phyloP scores from a whole-genome alignment of 2,888 invertebrate species.

The Apomyelois bistriatella region DNA sequence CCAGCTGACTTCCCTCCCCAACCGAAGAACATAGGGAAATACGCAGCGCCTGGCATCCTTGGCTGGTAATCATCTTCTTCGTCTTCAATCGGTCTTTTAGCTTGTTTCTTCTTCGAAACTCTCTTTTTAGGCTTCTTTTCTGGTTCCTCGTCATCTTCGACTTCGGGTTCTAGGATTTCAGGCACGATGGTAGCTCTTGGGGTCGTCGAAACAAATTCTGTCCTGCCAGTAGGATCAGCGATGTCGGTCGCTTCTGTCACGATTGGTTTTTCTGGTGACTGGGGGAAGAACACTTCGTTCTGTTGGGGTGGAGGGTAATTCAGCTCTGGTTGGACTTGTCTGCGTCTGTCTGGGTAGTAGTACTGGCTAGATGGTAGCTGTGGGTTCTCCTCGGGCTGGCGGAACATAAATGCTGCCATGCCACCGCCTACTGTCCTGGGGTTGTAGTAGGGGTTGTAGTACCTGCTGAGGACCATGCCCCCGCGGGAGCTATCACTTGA shows the following conservation, averaged over 20 bases:
- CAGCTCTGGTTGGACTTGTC: conserved; percentile 55
- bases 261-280: conserved; percentile 44
- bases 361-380: conserved; percentile 53
- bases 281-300: conserved; percentile 63
- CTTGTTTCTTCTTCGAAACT: conserved; percentile 62
- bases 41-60: conserved; percentile 76
- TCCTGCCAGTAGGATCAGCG: conserved; percentile 54
- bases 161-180: conserved; percentile 58
- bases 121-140: conserved; percentile 51
- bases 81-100: conserved; percentile 57
- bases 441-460: conserved; percentile 68
- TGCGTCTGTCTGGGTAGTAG: conserved; percentile 63
- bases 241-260: conserved; percentile 50
- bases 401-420: conserved; percentile 67
- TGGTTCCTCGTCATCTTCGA: conserved; percentile 55
- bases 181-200: conserved; percentile 38
- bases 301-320: conserved; percentile 58
- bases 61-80: conserved; percentile 73
- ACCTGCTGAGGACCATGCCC: conserved; percentile 65
- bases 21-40: conserved; percentile 84
- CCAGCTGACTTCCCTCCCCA: conserved; percentile 59
- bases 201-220: conserved; percentile 50
- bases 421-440: conserved; percentile 50
- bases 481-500: conserved; percentile 58
- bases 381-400: conserved; percentile 45